Evolutionary conservation across 2,797 vertebrate species (phyloP), one percentile per base, ranked within the genome.

Genomic region (Schizopygopsis pylzovi): DNA sequence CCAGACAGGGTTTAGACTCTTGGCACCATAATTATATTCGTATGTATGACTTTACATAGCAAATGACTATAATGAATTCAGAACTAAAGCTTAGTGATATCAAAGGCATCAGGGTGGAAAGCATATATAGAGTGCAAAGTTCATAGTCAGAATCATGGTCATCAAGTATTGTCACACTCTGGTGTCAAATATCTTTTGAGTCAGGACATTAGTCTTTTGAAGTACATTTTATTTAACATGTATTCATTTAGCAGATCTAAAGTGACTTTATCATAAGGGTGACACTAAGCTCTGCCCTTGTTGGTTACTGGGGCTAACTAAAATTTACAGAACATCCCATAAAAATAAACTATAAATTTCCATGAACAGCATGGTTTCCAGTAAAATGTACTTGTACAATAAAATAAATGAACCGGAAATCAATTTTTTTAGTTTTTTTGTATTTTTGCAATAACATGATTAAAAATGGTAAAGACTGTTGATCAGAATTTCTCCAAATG

Each of bases 31-130:
- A 82, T 90, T 82, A 84, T 68, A n/a, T 84, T 79, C 75, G 28
- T 75, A 78, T 67, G 73, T 59, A 85, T 72, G 75, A 61, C 84
- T 85, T 86, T 85, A 82, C 81, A 82, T 86, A 73, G 81, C 81
- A 82, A 82, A 47, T 77, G 85, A 73, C 87, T 77, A 56, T 83
- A 83, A 85, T 81, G 28, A 77, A 61, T 87, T 80, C 43, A 22
- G 47, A 73, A 63, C 63, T 13, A 39, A 20, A 63, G 39, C 79
- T 83, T 67, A 43, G 77, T 43, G 52, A 87, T 84, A 49, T 89
- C 54, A 81, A 83, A 88, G 71, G 67, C 49, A 84, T 72, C 9
- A 20, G 39, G 47, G 59, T 52, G 65, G 45, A 47, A 28, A 49
- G 7, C 22, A 54, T 54, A 68, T 52, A 65, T 67, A 20, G 39